Conservation (phyloP, 2,888 invertebrate species). For the Melinaea marsaeus region DNA sequence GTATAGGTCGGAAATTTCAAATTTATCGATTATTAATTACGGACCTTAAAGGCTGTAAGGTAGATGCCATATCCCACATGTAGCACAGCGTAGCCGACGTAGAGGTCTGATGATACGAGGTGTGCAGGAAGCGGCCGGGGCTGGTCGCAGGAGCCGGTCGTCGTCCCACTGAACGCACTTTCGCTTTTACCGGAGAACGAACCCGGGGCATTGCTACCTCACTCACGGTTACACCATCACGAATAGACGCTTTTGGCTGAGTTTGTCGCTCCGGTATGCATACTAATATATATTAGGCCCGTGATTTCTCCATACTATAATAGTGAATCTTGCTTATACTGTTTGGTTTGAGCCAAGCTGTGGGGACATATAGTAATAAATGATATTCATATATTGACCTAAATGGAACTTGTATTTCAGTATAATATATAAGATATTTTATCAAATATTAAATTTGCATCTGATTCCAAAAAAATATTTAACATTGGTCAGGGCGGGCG, state of each 20-base stretch:
- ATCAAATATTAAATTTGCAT: too few species aligned
- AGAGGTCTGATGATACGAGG: slow-evolving; percentile 51
- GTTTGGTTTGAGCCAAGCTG: background rate
- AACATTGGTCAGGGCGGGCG: too few species aligned
- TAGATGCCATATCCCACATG: background rate
- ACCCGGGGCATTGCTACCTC: slow-evolving; percentile 72
- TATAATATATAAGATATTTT: too few species aligned
- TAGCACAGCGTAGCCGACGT: slow-evolving; percentile 35
- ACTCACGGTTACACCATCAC: slow-evolving; percentile 73
- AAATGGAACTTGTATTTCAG: too few species aligned
- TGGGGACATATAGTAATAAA: too few species aligned
- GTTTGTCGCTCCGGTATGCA: slow-evolving; percentile 61
- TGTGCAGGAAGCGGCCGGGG: slow-evolving; percentile 56
- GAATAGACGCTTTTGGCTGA: slow-evolving; percentile 61
- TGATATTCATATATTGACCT: too few species aligned
- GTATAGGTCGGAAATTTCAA: too few species aligned
- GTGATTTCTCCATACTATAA: slow-evolving; percentile 60
- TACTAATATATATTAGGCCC: slow-evolving; percentile 66
- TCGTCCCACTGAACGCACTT: slow-evolving; percentile 77
- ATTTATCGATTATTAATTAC: too few species aligned
- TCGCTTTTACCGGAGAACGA: slow-evolving; percentile 77
- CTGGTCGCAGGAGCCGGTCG: slow-evolving; percentile 69
- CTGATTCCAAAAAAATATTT: too few species aligned
- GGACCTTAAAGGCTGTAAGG: background rate
- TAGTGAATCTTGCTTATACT: slow-evolving; percentile 9